Evolutionary conservation across 2,888 invertebrate genomes (phyloP).

Genomic region (Ptilodon capucinus): DNA sequence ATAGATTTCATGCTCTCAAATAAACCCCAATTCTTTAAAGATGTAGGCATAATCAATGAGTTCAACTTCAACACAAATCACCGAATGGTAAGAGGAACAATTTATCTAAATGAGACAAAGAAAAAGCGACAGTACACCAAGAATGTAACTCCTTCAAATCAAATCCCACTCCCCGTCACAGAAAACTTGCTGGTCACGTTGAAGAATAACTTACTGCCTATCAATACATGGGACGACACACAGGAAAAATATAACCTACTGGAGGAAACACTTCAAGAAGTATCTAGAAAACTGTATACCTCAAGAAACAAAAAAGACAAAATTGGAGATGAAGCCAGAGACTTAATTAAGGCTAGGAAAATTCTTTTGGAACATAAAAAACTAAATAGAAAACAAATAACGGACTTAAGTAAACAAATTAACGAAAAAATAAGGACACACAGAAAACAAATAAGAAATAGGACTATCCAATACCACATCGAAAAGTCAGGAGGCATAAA

Average conservation of each 20-base stretch:
- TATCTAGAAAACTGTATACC: slow-evolving; percentile 2
- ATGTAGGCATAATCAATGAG: neutral
- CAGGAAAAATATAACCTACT: too few species aligned
- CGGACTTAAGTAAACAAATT: neutral
- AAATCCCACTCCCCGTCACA: too few species aligned
- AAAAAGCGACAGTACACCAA: neutral
- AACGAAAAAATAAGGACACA: slow-evolving; percentile 7
- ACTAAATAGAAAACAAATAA: too few species aligned
- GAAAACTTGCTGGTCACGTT: too few species aligned
- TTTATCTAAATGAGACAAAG: neutral
- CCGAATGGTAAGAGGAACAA: neutral
- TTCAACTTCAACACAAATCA: neutral
- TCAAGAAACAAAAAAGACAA: slow-evolving; percentile 3
- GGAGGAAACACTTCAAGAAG: too few species aligned
- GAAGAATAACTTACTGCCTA: too few species aligned
- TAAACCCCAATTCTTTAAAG: neutral
- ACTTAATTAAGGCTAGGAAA: neutral
- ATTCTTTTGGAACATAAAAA: too few species aligned
- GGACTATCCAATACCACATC: slow-evolving; percentile 6
- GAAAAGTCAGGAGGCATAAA: slow-evolving; percentile 7
- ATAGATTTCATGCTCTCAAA: neutral
- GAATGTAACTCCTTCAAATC: neutral
- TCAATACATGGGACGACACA: too few species aligned
- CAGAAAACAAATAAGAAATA: slow-evolving; percentile 3
- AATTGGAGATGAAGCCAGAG: neutral